Evolutionary conservation across 2,113 vertebrate genomes (phyloP).

Genomic region (Ailuropoda melanoleuca): DNA sequence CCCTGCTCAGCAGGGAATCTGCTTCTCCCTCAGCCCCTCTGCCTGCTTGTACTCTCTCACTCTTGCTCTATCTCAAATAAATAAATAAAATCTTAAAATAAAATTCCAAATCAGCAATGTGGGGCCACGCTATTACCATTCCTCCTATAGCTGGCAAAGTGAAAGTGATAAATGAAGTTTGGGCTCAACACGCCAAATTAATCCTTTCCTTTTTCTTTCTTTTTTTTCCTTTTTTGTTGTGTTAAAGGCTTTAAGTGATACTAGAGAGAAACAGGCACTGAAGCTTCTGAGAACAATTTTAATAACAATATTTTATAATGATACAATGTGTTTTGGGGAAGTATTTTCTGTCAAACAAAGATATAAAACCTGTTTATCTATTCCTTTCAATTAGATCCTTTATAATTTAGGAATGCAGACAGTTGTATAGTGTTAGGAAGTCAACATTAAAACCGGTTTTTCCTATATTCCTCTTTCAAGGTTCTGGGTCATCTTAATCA

Average conservation of each 20-base stretch:
- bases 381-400: background rate
- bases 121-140: background rate
- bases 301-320: background rate
- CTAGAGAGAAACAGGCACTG: background rate
- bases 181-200: background rate
- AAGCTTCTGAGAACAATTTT: background rate
- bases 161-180: background rate
- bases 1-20: background rate
- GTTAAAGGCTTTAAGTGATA: background rate
- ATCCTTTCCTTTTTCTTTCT: background rate
- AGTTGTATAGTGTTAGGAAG: background rate
- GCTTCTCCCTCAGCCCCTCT: background rate
- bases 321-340: background rate
- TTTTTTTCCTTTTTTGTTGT: background rate
- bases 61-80: background rate
- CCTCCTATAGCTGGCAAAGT: background rate
- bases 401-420: background rate
- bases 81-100: background rate
- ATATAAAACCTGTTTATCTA: background rate
- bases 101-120: background rate
- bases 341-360: background rate
- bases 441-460: background rate
- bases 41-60: background rate
- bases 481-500: background rate
- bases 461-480: slow-evolving; percentile 12